Base-by-base conservation (phyloP, 2,113 vertebrate species). In the Clupea harengus region DNA sequence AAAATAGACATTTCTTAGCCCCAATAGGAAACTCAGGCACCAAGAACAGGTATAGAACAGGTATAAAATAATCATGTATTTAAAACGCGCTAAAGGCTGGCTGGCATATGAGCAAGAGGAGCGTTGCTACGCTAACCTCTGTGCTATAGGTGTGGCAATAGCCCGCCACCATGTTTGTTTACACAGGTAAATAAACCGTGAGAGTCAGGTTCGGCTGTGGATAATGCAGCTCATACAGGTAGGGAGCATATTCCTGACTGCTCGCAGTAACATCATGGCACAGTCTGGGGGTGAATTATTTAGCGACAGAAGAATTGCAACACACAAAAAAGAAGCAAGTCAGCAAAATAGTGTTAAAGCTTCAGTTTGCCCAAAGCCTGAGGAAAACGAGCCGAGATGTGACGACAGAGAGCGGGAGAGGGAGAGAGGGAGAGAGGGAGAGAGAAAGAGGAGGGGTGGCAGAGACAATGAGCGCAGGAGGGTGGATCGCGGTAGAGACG, bases 341-440 rank as follows among this genome's bases (percentile, higher is more conserved):
- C 94, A 94, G 94, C 94, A 93, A 90, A 92, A 93, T 88, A 86
- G 85, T 15, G 44, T 83, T 85, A 5, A 52, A n/a, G 86, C 54
- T n/a, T n/a, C n/a, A n/a, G n/a, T n/a, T n/a, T n/a, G n/a, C 88
- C 45, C 83, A 88, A 82, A 54, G 81, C 81, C n/a, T 44, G 15
- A 10, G 67, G 82, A 80, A 64, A 28, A 18, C 45, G 18, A 18
- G 39, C 20, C 64, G 81, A 32, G 54, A 46, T 9, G 81, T 67
- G 46, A 46, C 32, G 49, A 60, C 50, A 60, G 50, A 81, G 44
- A 60, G 83, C 6, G n/a, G 52, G 49, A 49, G 28, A 49, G 49
- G 67, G 82, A 82, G 45, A 72, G 32, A 86, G 82, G 50, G 52
- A 85, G n/a, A 75, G 25, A 20, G 57, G 82, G 52, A 72, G 25